Base-by-base conservation (phyloP, 1,140 invertebrate genomes). In the Leptinotarsa texana region DNA sequence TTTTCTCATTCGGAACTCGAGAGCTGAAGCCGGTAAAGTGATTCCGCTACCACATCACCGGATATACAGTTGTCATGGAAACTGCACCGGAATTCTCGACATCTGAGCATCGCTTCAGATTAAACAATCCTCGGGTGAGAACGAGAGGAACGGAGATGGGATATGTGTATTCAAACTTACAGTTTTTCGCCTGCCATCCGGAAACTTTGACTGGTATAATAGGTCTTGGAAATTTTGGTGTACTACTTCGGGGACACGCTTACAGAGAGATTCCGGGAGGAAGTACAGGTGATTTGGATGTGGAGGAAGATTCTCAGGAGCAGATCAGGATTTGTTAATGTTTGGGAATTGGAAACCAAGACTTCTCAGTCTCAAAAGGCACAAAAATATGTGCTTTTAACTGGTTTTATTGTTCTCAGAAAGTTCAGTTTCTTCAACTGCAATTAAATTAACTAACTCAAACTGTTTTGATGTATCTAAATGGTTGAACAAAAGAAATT, bases 71-170 rank as follows among this genome's bases (percentile, higher is more conserved):
- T 68, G 78, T 75, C 78, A 79, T 79, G 76, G 76, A 74, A 79
- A 79, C 78, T 79, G 72, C 78, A 79, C 66, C 72, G 74, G 76
- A 77, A 77, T 77, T 68, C 74, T 77, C 75, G 74, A 79, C 76
- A 79, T 79, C 76, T 77, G 76, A 79, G 74, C 78, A 79, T 79
- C 78, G 76, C 68, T 70, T 74, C 75, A 76, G 73, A 79, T 79
- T 77, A 77, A 75, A 77, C 78, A 77, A 77, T 76, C 69, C 72
- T 69, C 73, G 33, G 33, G 67, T 72, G 63, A 65, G 48, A 72
- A 33, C 49, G 74, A 74, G 72, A 74, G 69, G 61, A 63, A 69
- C 69, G 69, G 21, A 61, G 74, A 65, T 57, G 4, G 51, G 13
- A 57, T 21, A 71, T 66, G 68, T 62, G 63, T 63, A 47, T 57